Evolutionary conservation across 2,113 vertebrate species (phyloP).

Genomic region (Xiphorhynchus elegans): DNA sequence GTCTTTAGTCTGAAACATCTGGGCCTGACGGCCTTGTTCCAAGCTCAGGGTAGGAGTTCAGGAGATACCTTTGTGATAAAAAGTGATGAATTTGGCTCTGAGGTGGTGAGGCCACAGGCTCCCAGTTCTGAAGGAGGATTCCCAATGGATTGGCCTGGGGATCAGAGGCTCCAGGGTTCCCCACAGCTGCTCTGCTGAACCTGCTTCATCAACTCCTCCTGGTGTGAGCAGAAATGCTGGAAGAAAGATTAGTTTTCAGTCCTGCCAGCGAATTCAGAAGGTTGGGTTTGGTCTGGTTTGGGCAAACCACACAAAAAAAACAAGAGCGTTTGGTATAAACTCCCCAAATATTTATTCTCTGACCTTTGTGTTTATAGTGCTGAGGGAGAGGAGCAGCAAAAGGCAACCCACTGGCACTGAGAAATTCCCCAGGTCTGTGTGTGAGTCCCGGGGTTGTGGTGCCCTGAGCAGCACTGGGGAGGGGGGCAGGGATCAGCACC

Average conservation of each 20-base stretch:
- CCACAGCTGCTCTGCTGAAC: accelerated
- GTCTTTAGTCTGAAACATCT: constrained; percentile 30
- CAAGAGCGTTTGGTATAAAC: not conserved
- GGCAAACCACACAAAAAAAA: accelerated
- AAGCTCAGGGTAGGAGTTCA: not conserved
- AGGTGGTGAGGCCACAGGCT: accelerated
- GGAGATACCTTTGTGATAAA: not conserved
- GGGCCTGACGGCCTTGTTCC: not conserved
- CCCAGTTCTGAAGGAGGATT: not conserved
- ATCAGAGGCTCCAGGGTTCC: not conserved
- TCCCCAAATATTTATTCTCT: not conserved
- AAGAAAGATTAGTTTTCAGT: not conserved
- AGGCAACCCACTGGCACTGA: accelerated
- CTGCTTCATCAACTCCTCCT: not conserved
- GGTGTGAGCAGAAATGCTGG: not conserved
- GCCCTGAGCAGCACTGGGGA: not conserved
- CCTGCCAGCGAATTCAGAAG: not conserved
- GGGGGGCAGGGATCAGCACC: not conserved
- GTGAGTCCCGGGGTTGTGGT: accelerated
- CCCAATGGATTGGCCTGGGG: accelerated
- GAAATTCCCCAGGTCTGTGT: accelerated
- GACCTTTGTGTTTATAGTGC: not conserved
- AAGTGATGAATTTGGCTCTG: not conserved
- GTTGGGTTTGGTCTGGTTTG: not conserved
- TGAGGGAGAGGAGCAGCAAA: accelerated